These are phyloP conservation scores for Meliscaeva auricollis DNA, from an alignment of 2,888 invertebrate genomes.

Conservation along the genomic window DNA sequence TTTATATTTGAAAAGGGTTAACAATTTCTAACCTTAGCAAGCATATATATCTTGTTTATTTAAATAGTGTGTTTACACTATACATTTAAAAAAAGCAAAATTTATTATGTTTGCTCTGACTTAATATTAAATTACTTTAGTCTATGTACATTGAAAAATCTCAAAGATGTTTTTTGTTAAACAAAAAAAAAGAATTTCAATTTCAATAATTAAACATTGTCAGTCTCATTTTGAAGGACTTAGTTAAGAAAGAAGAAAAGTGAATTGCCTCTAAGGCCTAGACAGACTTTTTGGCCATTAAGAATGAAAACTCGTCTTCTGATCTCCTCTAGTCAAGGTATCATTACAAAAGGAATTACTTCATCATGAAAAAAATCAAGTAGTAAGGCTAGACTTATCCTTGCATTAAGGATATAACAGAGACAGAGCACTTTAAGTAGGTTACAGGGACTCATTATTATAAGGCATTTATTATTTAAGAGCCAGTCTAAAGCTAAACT, in stretches of 20 bases:
- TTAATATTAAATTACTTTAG: background rate
- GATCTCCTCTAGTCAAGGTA: too few relatives aligned
- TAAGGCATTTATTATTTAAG: too few relatives aligned
- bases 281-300: background rate
- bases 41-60: background rate
- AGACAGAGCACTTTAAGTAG: too few relatives aligned
- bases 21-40: background rate
- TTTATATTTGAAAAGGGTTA: conserved; percentile 21
- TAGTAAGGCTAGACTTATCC: too few relatives aligned
- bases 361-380: too few relatives aligned
- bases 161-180: background rate
- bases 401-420: too few relatives aligned
- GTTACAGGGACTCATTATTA: too few relatives aligned
- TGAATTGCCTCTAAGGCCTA: background rate
- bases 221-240: background rate
- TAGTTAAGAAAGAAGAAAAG: background rate
- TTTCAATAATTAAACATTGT: background rate
- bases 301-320: background rate
- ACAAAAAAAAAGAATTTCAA: background rate
- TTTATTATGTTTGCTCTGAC: background rate
- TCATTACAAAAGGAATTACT: too few relatives aligned
- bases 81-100: background rate
- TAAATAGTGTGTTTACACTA: background rate
- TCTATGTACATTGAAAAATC: background rate
- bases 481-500: too few relatives aligned